A percentile compares a stretch with the other conserved stretches of the same genome.
Conservation (phyloP, 35 echinoderm and acorn worm species). For the Ptychodera flava region DNA sequence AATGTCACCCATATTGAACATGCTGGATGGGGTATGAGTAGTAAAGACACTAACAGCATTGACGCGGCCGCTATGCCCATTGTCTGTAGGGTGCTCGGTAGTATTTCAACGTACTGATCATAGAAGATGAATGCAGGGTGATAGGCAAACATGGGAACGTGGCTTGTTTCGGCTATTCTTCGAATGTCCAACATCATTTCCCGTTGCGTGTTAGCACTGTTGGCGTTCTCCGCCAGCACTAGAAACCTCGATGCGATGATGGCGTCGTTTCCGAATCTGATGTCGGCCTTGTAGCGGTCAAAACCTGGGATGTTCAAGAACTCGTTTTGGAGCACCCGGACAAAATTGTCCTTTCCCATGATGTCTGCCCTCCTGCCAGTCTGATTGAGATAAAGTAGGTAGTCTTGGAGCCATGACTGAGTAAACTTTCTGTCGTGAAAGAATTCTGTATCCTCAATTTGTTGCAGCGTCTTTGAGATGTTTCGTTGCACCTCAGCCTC, state of each 20-base stretch:
- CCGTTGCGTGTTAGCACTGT: slow-evolving; percentile 39
- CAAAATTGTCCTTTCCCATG: slow-evolving; percentile 10
- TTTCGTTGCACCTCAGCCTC: slow-evolving; percentile 23
- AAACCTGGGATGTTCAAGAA: slow-evolving; percentile 51
- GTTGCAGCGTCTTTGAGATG: slow-evolving; percentile 10
- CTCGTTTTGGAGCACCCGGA: slow-evolving; percentile 27
- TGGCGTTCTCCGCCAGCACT: slow-evolving; percentile 21
- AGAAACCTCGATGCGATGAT: slow-evolving; percentile 71
- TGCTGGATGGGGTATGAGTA: slow-evolving; percentile 75
- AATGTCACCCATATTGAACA: slow-evolving; percentile 76
- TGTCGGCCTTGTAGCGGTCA: slow-evolving; percentile 46
- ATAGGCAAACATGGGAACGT: slow-evolving; percentile 36
- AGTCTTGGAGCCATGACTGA: slow-evolving; percentile 35
- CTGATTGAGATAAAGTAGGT: slow-evolving; percentile 7
- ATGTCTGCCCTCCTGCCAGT: neutral
- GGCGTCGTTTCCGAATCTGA: slow-evolving; percentile 37
- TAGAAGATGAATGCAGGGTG: slow-evolving; percentile 66
- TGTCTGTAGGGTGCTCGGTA: slow-evolving; percentile 85
- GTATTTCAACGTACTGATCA: slow-evolving; percentile 77
- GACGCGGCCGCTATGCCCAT: slow-evolving; percentile 65
- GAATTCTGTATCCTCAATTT: slow-evolving; percentile 19
- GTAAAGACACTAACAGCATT: slow-evolving; percentile 68
- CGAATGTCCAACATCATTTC: slow-evolving; percentile 71
- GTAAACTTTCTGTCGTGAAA: slow-evolving; percentile 31
- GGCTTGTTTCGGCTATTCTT: slow-evolving; percentile 15